Base-by-base conservation (phyloP, 2,888 invertebrate genomes). In the Lapara coniferarum region DNA sequence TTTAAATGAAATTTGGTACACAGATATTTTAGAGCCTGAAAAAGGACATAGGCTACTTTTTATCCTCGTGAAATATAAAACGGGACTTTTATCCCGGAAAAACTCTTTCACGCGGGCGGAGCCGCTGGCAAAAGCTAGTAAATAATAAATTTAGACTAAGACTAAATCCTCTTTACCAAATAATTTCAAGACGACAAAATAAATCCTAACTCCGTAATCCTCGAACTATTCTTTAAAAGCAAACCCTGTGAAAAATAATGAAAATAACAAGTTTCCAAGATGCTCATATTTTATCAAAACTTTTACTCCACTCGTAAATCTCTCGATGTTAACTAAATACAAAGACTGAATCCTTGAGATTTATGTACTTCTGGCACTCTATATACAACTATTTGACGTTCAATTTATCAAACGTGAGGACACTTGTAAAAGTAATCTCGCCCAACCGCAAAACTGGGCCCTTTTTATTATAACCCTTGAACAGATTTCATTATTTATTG, bases 381-480 rank as follows among this genome's bases (percentile, higher is more conserved):
- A 69, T 73, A 74, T 74, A 73, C 70, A 69, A 44, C 59, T 68
- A 63, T 63, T 44, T 53, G 72, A 71, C 7, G 66, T 74, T 75
- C 71, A 74, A 80, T 81, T 76, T 76, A 79, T 81, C 75, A 84
- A 79, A 70, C 71, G 72, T 71, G 71, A 72, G 73, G 76, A 73
- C 75, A 70, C 77, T 76, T 76, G 75, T 78, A 77, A 77, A 82
- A 80, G 75, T 80, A 84, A 83, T 81, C 82, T 72, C 72, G 74
- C 71, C 70, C 69, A 74, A 82, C 83, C 81, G 71, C 82, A 81
- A 69, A 79, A 75, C 79, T 79, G 81, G 78, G 79, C 73, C 77
- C 79, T 79, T 76, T 81, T 85, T 82, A 83, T 83, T 82, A 82
- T 71, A 69, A 74, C 81, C 75, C 74, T 74, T 71, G 66, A 74